Evolutionary conservation across 1,140 invertebrate species (phyloP).

Genomic region (Leptoteleia sp.): DNA sequence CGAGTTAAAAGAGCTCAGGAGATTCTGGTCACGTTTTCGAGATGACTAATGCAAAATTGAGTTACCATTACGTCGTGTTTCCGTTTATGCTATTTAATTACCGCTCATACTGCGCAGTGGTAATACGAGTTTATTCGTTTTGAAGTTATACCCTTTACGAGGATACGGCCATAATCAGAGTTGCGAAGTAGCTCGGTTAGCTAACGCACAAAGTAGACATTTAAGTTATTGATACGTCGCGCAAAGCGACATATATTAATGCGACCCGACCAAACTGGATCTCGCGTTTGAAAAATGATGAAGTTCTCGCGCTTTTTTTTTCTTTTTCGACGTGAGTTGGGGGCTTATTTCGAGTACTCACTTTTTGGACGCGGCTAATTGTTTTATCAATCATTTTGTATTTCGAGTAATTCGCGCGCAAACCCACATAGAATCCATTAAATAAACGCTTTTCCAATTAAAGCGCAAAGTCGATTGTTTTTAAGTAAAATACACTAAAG

Average conservation of each 20-base stretch:
- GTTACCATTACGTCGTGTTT: constrained; percentile 31
- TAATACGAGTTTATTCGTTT: constrained; percentile 28
- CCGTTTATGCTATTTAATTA: constrained; percentile 35
- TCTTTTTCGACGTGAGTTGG: too few relatives aligned
- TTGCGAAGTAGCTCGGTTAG: constrained; percentile 12
- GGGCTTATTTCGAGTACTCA: too few relatives aligned
- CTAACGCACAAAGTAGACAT: constrained; percentile 15
- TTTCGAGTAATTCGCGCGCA: too few relatives aligned
- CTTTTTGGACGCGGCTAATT: too few relatives aligned
- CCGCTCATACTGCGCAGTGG: constrained; percentile 1
- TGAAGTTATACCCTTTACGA: constrained; percentile 29
- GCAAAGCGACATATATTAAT: background rate
- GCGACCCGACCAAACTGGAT: too few relatives aligned
- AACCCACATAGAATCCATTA: too few relatives aligned
- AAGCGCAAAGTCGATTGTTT: too few relatives aligned
- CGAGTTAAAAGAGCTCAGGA: constrained; percentile 9
- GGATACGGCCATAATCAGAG: constrained; percentile 22
- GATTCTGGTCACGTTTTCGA: constrained; percentile 10
- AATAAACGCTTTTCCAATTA: too few relatives aligned
- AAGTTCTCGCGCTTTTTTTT: too few relatives aligned
- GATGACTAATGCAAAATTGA: constrained; percentile 19
- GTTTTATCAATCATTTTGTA: too few relatives aligned
- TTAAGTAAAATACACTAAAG: too few relatives aligned
- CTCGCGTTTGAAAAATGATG: too few relatives aligned
- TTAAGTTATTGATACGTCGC: constrained; percentile 7